phyloP scores from a whole-genome alignment of 1,140 invertebrate genomes.

The Ceratina australensis region DNA sequence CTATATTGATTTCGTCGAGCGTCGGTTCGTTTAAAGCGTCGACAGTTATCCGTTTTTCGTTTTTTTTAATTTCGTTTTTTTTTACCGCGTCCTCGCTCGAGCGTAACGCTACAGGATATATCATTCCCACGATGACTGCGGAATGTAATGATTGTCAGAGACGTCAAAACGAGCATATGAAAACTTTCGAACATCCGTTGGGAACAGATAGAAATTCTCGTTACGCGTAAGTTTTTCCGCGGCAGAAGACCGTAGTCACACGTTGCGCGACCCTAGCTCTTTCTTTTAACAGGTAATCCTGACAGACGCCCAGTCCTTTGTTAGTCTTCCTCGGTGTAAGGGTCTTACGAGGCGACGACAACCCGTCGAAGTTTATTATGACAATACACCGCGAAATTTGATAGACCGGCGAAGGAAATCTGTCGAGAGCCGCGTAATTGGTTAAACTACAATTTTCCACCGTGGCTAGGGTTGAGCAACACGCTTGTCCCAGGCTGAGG shows the following conservation, averaged over 20 bases:
- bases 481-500: not conserved
- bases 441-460: too few species aligned
- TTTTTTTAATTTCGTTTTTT: not conserved
- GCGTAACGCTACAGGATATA: too few species aligned
- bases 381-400: not conserved
- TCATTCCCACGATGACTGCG: not conserved
- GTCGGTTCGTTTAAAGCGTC: not conserved
- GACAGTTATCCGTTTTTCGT: not conserved
- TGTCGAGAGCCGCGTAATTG: too few species aligned
- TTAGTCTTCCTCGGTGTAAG: slow-evolving; percentile 13
- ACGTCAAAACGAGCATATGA: not conserved
- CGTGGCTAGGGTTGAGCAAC: not conserved
- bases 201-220: too few species aligned
- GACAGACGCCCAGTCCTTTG: slow-evolving; percentile 10
- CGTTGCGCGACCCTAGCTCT: too few species aligned
- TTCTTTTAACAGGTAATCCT: not conserved
- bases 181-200: too few species aligned
- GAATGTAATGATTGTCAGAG: not conserved
- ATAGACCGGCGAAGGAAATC: too few species aligned
- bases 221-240: too few species aligned
- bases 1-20: slow-evolving; percentile 12
- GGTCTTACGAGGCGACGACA: slow-evolving; percentile 14
- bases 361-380: not conserved
- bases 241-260: too few species aligned
- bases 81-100: too few species aligned